A percentile compares a stretch with the other conserved stretches of the same genome.
These are phyloP conservation scores for Bolborhynchus lineola DNA, from an alignment of 2,113 vertebrate species.

Conservation along the genomic window DNA sequence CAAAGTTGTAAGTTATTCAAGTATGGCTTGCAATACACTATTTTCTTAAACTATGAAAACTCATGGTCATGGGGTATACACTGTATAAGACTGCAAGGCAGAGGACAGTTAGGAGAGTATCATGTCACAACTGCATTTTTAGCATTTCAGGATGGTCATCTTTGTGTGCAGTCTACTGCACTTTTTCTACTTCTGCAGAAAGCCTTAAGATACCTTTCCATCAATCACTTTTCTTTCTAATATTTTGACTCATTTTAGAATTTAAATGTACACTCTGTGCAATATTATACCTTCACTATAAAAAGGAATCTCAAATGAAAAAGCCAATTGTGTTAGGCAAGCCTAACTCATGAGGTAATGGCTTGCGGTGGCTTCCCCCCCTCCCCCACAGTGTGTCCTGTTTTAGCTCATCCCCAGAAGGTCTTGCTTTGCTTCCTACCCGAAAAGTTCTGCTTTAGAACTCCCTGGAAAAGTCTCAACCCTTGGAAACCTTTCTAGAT, in stretches of 20 bases:
- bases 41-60: not conserved
- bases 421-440: no score
- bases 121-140: not conserved
- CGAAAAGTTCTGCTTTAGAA: no score
- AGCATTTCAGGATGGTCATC: not conserved
- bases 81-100: not conserved
- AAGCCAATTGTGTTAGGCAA: not conserved
- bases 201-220: not conserved
- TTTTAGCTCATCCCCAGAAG: no score
- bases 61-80: not conserved
- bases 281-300: not conserved
- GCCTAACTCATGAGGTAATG: no score
- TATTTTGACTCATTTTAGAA: not conserved
- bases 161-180: not conserved
- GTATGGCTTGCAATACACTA: not conserved
- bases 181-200: not conserved
- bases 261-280: not conserved
- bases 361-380: no score
- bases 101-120: not conserved
- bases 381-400: no score
- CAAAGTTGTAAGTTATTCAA: slow-evolving; percentile 5
- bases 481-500: no score
- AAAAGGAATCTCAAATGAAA: not conserved
- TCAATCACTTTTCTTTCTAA: not conserved
- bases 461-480: no score